These are phyloP conservation scores for Danaus chrysippus DNA, from an alignment of 2,888 invertebrate genomes.

Conservation along the genomic window DNA sequence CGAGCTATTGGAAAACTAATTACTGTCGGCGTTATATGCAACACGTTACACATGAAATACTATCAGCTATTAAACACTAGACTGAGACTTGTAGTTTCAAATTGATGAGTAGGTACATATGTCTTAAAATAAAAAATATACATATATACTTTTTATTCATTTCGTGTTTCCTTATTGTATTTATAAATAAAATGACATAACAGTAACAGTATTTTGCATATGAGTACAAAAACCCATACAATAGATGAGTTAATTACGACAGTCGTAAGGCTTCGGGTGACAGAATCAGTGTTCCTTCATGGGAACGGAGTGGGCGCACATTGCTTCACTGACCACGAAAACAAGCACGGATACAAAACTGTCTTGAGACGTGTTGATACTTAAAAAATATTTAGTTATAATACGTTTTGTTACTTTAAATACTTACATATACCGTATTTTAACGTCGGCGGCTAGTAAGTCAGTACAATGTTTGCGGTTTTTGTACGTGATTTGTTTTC, in stretches of 20 bases:
- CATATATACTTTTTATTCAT: too few species aligned
- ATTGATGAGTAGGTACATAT: too few species aligned
- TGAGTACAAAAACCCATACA: not conserved
- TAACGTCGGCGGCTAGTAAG: too few species aligned
- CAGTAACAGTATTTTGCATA: not conserved
- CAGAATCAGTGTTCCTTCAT: conserved; percentile 45
- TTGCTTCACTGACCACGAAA: conserved; percentile 70
- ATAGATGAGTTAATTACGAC: conserved; percentile 45
- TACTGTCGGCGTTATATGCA: not conserved
- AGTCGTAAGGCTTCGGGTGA: conserved; percentile 61
- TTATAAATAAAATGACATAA: too few species aligned
- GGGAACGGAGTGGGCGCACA: conserved; percentile 68
- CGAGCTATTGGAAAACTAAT: conserved; percentile 17
- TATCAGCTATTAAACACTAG: too few species aligned
- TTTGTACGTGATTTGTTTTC: too few species aligned
- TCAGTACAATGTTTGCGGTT: too few species aligned
- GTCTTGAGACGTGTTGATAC: conserved; percentile 36
- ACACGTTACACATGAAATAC: not conserved
- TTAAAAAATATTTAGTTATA: not conserved
- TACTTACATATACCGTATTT: too few species aligned
- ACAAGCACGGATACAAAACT: conserved; percentile 41
- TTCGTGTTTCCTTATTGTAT: too few species aligned
- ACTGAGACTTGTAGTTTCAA: too few species aligned
- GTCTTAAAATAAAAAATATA: too few species aligned
- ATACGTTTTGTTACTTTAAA: too few species aligned